These are phyloP conservation scores for Spheniscus humboldti DNA, from an alignment of 2,797 vertebrate genomes.

Conservation along the genomic window DNA sequence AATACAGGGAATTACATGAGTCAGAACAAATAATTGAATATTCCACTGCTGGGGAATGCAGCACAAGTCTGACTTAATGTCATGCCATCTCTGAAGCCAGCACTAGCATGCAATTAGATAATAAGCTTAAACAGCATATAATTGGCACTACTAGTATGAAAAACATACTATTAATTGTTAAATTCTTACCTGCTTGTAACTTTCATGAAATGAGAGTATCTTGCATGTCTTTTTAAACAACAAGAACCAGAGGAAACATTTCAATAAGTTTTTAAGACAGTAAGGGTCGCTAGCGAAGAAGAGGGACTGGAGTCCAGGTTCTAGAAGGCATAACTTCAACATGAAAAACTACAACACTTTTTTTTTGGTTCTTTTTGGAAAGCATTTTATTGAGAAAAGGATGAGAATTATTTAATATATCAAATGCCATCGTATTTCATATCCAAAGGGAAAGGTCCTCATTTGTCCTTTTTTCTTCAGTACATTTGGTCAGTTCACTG, in stretches of 20 bases:
- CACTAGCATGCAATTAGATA: conserved; percentile 88
- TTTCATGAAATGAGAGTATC: conserved; percentile 20
- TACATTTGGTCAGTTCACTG: not conserved
- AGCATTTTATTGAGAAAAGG: not conserved
- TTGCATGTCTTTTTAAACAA: conserved; percentile 7
- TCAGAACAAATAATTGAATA: conserved; percentile 91
- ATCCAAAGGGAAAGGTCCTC: not conserved
- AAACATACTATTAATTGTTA: conserved; percentile 74
- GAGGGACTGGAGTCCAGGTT: not conserved
- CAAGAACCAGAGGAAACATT: not conserved
- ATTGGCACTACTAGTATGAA: conserved; percentile 69
- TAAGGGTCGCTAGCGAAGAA: not conserved
- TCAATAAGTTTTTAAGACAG: not conserved
- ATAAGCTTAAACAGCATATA: conserved; percentile 92
- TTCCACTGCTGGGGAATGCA: conserved; percentile 72
- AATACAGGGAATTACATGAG: conserved; percentile 85
- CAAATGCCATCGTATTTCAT: not conserved
- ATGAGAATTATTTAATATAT: not conserved
- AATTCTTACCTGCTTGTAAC: conserved; percentile 64
- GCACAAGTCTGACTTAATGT: conserved; percentile 75
- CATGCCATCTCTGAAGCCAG: conserved; percentile 77
- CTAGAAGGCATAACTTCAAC: not conserved
- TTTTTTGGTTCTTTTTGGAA: not conserved
- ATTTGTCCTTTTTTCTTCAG: not conserved
- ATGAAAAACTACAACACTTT: not conserved